These are phyloP conservation scores for Siniperca knerii DNA, from an alignment of 2,113 vertebrate species.

Conservation along the genomic window DNA sequence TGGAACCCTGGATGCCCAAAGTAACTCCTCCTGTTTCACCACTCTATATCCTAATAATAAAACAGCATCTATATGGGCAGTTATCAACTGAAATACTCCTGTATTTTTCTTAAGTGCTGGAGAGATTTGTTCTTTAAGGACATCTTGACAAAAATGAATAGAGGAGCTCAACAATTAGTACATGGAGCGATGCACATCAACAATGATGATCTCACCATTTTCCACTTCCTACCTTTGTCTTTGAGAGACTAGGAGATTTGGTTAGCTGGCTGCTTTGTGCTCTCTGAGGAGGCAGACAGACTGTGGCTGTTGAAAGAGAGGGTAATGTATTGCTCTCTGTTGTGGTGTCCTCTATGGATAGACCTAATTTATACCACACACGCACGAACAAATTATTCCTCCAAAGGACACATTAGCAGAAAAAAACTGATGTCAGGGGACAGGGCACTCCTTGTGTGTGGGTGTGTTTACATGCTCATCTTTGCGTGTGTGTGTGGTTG, in stretches of 20 bases:
- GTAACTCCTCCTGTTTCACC: neutral
- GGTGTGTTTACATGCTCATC: conserved; percentile 8
- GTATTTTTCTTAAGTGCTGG: neutral
- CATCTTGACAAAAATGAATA: neutral
- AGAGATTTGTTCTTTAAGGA: neutral
- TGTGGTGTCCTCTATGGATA: conserved; percentile 33
- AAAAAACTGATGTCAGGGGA: conserved; percentile 52
- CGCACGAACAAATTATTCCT: conserved; percentile 41
- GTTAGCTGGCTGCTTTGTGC: neutral
- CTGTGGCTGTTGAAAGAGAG: conserved; percentile 60
- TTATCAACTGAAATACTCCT: neutral
- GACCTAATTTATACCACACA: conserved; percentile 50
- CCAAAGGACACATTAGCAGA: conserved; percentile 60
- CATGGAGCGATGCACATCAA: neutral
- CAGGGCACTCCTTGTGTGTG: conserved; percentile 1
- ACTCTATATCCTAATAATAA: neutral
- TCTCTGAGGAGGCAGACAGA: conserved; percentile 28
- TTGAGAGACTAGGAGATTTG: neutral
- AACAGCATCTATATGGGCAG: neutral
- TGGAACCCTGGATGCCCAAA: too few relatives aligned
- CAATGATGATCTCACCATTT: conserved; percentile 8
- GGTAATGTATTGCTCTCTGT: conserved; percentile 62
- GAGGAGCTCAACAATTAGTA: neutral
- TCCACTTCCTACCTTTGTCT: neutral
- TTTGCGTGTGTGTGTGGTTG: conserved; percentile 19